phyloP scores from a whole-genome alignment of 2,888 invertebrate species.

The Eupsilia transversa region DNA sequence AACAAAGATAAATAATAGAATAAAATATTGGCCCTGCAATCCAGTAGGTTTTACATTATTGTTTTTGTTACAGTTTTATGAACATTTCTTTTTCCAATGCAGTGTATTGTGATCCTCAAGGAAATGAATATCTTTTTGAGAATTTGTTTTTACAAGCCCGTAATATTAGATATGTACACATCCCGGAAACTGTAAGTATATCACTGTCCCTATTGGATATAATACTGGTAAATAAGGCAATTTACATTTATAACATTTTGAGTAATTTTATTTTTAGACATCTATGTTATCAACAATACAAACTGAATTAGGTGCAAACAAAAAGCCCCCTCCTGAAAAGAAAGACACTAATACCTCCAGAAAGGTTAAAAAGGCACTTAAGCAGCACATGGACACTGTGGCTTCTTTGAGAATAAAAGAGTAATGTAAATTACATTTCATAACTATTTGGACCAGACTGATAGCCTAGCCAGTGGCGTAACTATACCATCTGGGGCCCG shows the following conservation, averaged over 20 bases:
- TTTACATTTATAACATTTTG: background rate
- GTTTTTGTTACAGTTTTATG: conserved; percentile 90
- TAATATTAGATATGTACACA: conserved; percentile 92
- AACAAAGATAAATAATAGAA: conserved; percentile 3
- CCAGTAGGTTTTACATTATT: background rate
- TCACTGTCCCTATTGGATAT: background rate
- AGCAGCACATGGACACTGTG: conserved; percentile 88
- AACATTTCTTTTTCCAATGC: conserved; percentile 92
- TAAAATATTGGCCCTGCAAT: background rate
- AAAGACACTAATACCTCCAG: conserved; percentile 81
- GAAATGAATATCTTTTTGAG: conserved; percentile 91
- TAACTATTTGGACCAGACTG: background rate
- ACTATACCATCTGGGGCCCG: too few species aligned
- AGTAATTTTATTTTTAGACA: conserved; percentile 80
- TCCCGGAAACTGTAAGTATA: conserved; percentile 90
- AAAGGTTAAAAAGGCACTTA: conserved; percentile 88
- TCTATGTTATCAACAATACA: conserved; percentile 88
- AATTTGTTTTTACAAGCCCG: conserved; percentile 92
- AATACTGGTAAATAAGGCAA: background rate
- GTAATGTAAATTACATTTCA: conserved; percentile 20
- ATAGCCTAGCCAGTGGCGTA: background rate
- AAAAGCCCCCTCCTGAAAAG: conserved; percentile 66
- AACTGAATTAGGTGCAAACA: conserved; percentile 80
- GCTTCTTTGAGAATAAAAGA: conserved; percentile 74
- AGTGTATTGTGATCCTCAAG: conserved; percentile 91